These are phyloP conservation scores for Ceyx margarethae DNA, from an alignment of 2,113 vertebrate species.

Conservation along the genomic window DNA sequence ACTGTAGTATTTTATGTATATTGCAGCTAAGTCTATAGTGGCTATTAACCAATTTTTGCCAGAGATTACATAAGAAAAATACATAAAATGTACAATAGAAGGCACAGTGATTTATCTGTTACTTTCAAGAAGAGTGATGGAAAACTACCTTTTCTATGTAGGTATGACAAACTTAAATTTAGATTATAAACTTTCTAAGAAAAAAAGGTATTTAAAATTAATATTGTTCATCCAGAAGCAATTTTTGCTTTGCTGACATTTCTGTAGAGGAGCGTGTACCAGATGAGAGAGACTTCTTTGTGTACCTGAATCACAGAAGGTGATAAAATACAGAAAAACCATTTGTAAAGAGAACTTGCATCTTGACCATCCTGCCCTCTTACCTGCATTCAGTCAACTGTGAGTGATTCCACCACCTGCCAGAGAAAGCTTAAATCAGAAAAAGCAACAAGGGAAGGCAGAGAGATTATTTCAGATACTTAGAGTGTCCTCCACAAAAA, in stretches of 20 bases:
- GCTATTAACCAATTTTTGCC: background rate
- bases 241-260: background rate
- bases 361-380: background rate
- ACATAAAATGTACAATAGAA: background rate
- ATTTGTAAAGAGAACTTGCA: background rate
- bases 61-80: background rate
- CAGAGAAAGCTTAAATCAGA: background rate
- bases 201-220: background rate
- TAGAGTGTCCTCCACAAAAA: background rate
- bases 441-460: background rate
- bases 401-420: background rate
- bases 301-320: background rate
- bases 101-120: background rate
- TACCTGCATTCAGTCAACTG: background rate
- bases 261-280: background rate
- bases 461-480: background rate
- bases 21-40: background rate
- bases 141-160: background rate
- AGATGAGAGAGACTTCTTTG: background rate
- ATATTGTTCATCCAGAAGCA: background rate
- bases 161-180: background rate
- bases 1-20: background rate
- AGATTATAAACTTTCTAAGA: background rate
- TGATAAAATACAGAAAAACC: background rate
- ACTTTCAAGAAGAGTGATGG: background rate